phyloP scores from a whole-genome alignment of 2,797 vertebrate species.

The Sus cebifrons region DNA sequence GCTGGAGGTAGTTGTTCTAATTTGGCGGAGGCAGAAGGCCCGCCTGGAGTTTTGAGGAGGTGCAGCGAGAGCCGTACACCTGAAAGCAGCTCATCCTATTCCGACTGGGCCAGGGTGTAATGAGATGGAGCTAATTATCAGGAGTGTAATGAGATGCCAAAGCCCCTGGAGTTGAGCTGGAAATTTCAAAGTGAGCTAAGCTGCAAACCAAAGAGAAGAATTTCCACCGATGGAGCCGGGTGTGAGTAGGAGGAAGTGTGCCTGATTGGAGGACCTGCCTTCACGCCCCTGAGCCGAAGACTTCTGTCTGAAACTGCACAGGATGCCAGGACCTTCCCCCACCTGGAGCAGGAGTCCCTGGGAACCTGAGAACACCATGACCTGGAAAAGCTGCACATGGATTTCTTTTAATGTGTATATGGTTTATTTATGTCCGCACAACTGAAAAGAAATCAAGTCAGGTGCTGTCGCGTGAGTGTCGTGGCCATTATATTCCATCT shows the following conservation, averaged over 20 bases:
- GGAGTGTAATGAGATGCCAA: conserved; percentile 68
- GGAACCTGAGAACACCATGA: not conserved
- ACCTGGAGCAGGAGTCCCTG: conserved; percentile 35
- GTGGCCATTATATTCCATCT: not conserved
- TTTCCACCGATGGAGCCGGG: not conserved
- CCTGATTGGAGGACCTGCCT: not conserved
- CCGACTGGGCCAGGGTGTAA: conserved; percentile 42
- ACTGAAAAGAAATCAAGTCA: not conserved
- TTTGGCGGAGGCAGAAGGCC: not conserved
- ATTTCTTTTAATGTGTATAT: not conserved
- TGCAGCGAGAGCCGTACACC: conserved; percentile 60
- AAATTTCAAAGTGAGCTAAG: conserved; percentile 54
- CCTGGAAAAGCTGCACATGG: not conserved
- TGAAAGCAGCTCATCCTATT: conserved; percentile 65
- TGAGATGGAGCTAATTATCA: conserved; percentile 79
- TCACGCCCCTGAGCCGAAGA: not conserved
- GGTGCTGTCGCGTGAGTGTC: not conserved
- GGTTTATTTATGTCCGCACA: not conserved
- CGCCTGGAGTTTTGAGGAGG: conserved; percentile 68
- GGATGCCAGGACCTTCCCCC: not conserved
- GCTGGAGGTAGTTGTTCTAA: conserved; percentile 72
- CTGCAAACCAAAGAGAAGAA: conserved; percentile 29
- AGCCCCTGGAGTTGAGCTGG: conserved; percentile 48
- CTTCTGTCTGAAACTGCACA: not conserved
- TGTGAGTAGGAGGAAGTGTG: not conserved